Evolutionary conservation across 2,113 vertebrate genomes (phyloP), one percentile per base, ranked within the genome.

Genomic region (Upupa epops): DNA sequence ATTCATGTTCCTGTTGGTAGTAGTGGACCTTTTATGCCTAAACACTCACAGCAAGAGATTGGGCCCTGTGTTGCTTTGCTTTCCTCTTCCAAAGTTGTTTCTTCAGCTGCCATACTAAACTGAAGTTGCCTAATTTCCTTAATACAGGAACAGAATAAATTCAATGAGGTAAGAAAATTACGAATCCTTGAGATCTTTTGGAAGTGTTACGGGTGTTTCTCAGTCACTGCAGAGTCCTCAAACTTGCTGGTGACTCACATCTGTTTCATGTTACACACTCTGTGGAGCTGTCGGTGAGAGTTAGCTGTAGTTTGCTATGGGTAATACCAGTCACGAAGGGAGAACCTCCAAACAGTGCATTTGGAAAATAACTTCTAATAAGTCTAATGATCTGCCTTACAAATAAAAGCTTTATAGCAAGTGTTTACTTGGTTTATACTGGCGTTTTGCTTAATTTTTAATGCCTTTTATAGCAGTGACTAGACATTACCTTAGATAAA

Each of bases 371-470:
- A 72, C 45, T 82, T 80, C 71, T 84, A 65, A 79, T 77, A 94
- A 60, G 34, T 92, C 80, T 80, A 52, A 85, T 49, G 36, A 65
- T 68, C 83, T 90, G 91, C 94, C 93, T 95, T 95, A 94, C 88
- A 92, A 75, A 93, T 65, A 88, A 82, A 77, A 86, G 19, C 82
- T 86, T 87, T 84, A 73, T 5, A 77, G 83, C 74, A 46, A 84
- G 56, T 11, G 54, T 87, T 81, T 85, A 59, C 83, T 91, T 93
- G 63, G 58, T 92, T 96, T 89, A 81, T 93, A 79, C 76, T 70
- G 88, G 65, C 56, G 51, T 90, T 96, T 83, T 74, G 48, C 89
- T 96, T 97, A 65, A 89, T 97, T 96, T 95, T 79, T 95, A 95
- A 89, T 92, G 89, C 49, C 36, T 96, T 96, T 94, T 95, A 94